A percentile compares a stretch with the other conserved stretches of the same genome.
Evolutionary conservation across 2,113 vertebrate genomes (phyloP).

Genomic region (Pipa parva): DNA sequence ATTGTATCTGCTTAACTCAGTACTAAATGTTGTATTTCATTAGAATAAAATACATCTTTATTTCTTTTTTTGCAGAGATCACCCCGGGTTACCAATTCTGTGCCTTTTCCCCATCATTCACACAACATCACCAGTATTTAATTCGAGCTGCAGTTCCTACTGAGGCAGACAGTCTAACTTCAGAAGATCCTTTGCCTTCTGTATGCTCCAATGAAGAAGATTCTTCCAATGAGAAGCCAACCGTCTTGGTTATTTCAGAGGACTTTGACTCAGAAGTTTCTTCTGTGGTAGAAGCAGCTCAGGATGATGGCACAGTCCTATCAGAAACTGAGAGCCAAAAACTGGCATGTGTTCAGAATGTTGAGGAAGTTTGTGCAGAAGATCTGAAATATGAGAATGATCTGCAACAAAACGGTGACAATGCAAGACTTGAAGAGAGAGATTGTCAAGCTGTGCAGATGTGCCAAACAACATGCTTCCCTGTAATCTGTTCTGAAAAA

Average conservation of each 20-base stretch:
- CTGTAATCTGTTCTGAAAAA: conserved; percentile 40
- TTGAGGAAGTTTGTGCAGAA: conserved; percentile 40
- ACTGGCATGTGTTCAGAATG: conserved; percentile 50
- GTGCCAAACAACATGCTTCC: conserved; percentile 58
- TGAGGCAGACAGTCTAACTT: conserved; percentile 66
- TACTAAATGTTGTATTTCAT: conserved; percentile 1
- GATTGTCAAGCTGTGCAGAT: conserved; percentile 57
- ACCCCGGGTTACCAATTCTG: conserved; percentile 81
- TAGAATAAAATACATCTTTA: no score
- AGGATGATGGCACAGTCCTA: conserved; percentile 60
- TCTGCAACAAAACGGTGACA: conserved; percentile 53
- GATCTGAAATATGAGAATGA: conserved; percentile 43
- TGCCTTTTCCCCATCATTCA: conserved; percentile 76
- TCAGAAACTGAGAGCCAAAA: conserved; percentile 58
- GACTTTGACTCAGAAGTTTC: conserved; percentile 61
- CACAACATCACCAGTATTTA: conserved; percentile 80
- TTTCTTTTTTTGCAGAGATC: conserved; percentile 69
- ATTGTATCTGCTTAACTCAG: no score
- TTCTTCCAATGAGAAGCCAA: conserved; percentile 71
- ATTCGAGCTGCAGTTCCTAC: conserved; percentile 67
- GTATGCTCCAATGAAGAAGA: conserved; percentile 64
- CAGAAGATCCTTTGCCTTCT: conserved; percentile 63
- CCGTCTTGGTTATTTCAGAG: conserved; percentile 67
- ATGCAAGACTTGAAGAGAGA: conserved; percentile 52
- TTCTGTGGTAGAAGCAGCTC: conserved; percentile 44